Evolutionary conservation across 1,140 invertebrate genomes (phyloP).

Genomic region (Tribolium castaneum): DNA sequence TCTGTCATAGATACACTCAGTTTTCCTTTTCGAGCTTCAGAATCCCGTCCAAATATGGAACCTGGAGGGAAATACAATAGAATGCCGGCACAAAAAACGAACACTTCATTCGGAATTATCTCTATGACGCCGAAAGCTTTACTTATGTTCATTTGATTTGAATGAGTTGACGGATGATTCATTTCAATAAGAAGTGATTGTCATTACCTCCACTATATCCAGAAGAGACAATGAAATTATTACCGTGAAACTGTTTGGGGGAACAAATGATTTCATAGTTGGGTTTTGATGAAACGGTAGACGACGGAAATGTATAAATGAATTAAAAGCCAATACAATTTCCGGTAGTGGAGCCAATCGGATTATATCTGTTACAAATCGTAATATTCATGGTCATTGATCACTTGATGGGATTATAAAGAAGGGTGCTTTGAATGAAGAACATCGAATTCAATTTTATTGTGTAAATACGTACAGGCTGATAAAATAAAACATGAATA

Average conservation of each 20-base stretch:
- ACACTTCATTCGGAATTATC: neutral
- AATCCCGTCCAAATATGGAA: constrained; percentile 2
- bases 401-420: neutral
- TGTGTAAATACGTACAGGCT: too few relatives aligned
- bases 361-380: neutral
- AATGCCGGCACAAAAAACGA: neutral
- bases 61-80: neutral
- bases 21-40: neutral
- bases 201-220: neutral
- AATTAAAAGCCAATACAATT: neutral
- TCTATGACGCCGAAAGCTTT: neutral
- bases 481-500: too few relatives aligned
- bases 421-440: neutral
- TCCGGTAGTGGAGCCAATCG: neutral
- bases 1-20: constrained; percentile 16
- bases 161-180: constrained; percentile 9
- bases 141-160: neutral
- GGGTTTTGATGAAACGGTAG: neutral
- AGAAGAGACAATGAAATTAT: neutral
- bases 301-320: neutral
- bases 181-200: constrained; percentile 7
- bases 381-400: neutral
- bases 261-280: neutral
- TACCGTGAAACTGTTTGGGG: neutral
- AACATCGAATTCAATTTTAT: neutral